phyloP scores from a whole-genome alignment of 2,113 vertebrate species.

The Prolemur simus region DNA sequence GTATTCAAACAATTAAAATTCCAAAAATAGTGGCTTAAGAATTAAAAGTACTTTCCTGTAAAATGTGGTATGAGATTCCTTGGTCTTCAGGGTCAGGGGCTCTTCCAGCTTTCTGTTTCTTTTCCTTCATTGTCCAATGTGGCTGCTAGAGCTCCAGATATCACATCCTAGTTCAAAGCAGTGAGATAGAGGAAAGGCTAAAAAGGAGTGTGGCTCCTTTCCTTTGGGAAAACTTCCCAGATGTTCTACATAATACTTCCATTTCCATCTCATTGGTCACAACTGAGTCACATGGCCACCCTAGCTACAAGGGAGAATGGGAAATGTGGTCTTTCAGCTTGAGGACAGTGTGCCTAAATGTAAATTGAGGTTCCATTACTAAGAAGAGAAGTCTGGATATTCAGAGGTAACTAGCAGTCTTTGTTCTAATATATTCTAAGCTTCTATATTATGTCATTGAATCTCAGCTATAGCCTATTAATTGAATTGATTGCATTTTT shows the following conservation, averaged over 20 bases:
- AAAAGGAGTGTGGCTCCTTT: neutral
- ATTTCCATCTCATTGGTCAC: neutral
- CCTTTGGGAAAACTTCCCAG: neutral
- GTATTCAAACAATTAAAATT: neutral
- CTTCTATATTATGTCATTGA: conserved; percentile 13
- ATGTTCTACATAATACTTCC: neutral
- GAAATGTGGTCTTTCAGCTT: neutral
- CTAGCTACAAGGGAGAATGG: neutral
- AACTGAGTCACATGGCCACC: neutral
- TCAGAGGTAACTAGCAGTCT: neutral
- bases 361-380: neutral
- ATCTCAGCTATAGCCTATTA: neutral
- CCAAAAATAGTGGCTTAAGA: neutral
- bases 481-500: neutral
- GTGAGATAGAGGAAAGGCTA: neutral
- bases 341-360: neutral
- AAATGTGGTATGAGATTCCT: neutral
- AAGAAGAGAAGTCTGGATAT: neutral
- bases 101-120: neutral
- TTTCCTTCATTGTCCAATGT: neutral
- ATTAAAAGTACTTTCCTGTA: neutral
- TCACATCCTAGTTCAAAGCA: neutral
- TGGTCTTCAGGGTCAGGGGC: neutral
- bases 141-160: neutral
- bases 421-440: neutral